Base-by-base conservation (phyloP, 2,888 invertebrate species). In the Heliconius erato region DNA sequence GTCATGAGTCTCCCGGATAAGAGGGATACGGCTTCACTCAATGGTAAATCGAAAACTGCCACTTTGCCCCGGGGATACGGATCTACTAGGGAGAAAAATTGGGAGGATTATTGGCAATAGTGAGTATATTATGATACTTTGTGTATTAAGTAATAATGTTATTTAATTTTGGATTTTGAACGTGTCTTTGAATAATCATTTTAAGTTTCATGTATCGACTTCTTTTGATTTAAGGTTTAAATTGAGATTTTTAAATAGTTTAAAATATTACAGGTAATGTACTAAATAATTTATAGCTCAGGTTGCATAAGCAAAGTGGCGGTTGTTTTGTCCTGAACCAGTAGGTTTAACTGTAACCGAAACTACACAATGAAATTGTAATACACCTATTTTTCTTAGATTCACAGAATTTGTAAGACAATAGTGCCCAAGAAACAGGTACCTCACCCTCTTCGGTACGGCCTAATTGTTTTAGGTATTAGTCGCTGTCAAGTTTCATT, bases 61-160 rank as follows among this genome's bases (percentile, higher is more conserved):
- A 95, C 96, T 0, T 85, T 96, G 72, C 95, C 95, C 0, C 88
- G 95, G 49, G 95, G 95, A 0, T 95, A 95, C 80, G 95, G 94
- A 0, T 94, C 95, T 0, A 93, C 88, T 0, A 94, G 91, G 86
- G 93, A 94, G 86, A 95, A 93, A 88, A 92, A 91, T 77, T 96
- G 96, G 96, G 95, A 96, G 84, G 95, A 95, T 28, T 96, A 96
- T 86, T 96, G 96, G 96, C 91, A 95, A 2, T 91, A 92, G 96
- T 96, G 88, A 94, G 95, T 94, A 72, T 77, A 86, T 44, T 23
- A n/a, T 59, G 54, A 32, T 9, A 23, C 72, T 77, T 28, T 16
- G 32, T 35, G n/a, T 35, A 54, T 54, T 54, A 54, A 54, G 40
- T 40, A 40, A 40, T 40, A 40, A 11, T 40, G 12, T 49, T 49